phyloP scores from a whole-genome alignment of 2,888 invertebrate species.

The Chamaedrilus cognettii region DNA sequence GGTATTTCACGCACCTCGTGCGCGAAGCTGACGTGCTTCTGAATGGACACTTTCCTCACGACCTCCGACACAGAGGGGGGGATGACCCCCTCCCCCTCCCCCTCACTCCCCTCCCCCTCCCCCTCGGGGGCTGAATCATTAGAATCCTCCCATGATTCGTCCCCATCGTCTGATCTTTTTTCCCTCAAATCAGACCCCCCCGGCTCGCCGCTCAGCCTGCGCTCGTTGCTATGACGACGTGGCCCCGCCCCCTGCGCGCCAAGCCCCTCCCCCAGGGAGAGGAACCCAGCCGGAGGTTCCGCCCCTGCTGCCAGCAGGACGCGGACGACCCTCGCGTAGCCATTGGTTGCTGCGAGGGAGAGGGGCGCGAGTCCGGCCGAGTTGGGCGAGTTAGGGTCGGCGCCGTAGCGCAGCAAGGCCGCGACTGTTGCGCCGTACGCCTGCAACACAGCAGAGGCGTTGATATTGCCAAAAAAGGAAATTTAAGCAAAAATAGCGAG shows the following conservation, averaged over 20 bases:
- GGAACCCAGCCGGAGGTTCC: slow-evolving; percentile 26
- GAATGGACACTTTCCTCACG: background rate
- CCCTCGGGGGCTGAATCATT: background rate
- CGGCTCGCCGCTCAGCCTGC: background rate
- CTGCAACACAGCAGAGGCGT: no score
- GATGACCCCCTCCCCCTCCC: no score
- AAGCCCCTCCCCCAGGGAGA: background rate
- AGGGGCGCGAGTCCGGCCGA: slow-evolving; percentile 34
- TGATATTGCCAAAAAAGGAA: no score
- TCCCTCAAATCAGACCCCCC: background rate
- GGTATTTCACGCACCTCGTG: background rate
- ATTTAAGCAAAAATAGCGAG: no score
- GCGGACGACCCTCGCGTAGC: slow-evolving; percentile 36
- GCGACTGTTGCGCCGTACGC: slow-evolving; percentile 33
- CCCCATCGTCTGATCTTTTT: background rate
- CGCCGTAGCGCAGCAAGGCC: slow-evolving; percentile 26
- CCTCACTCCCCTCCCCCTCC: no score
- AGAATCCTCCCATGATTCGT: background rate
- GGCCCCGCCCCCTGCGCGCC: background rate
- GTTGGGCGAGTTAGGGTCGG: slow-evolving; percentile 35
- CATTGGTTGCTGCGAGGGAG: slow-evolving; percentile 37
- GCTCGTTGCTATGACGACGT: no score
- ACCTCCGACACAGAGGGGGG: background rate
- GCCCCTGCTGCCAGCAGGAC: slow-evolving; percentile 34
- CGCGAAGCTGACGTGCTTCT: background rate